Percentiles rank a stretch among this genome's conserved stretches.
phyloP scores from a whole-genome alignment of 2,888 invertebrate genomes.

The Atethmia centrago region DNA sequence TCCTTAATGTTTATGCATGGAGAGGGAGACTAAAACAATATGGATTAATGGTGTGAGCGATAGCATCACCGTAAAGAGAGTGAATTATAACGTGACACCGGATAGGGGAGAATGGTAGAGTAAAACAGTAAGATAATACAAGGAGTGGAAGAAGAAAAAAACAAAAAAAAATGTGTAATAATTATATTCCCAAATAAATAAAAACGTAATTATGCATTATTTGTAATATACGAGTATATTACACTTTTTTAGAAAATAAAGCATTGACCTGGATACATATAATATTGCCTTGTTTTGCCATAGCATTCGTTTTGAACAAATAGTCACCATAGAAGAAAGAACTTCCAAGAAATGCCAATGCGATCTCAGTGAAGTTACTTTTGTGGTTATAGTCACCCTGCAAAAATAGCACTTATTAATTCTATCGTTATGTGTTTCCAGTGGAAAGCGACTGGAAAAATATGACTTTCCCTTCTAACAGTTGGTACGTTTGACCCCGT shows the following conservation, averaged over 20 bases:
- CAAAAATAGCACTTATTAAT: conserved; percentile 14
- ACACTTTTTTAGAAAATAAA: conserved; percentile 45
- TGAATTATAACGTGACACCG: no score
- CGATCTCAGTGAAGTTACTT: conserved; percentile 39
- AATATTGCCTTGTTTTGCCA: conserved; percentile 56
- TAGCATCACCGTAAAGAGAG: not conserved
- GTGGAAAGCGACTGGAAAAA: not conserved
- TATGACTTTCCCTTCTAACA: not conserved
- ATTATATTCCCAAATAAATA: not conserved
- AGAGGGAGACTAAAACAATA: not conserved
- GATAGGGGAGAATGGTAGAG: not conserved
- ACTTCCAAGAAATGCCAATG: conserved; percentile 43
- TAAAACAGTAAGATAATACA: not conserved
- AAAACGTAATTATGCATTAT: no score
- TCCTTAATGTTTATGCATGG: no score
- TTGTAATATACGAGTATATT: not conserved
- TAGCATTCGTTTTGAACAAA: conserved; percentile 38
- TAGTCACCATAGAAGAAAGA: conserved; percentile 62
- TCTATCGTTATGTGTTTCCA: no score
- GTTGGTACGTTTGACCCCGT: not conserved
- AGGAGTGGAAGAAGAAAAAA: not conserved
- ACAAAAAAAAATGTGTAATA: not conserved
- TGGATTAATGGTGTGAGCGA: not conserved
- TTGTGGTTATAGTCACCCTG: conserved; percentile 44
- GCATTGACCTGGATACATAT: conserved; percentile 38